Evolutionary conservation across 2,113 vertebrate species (phyloP).

Genomic region (Odocoileus hemionus): DNA sequence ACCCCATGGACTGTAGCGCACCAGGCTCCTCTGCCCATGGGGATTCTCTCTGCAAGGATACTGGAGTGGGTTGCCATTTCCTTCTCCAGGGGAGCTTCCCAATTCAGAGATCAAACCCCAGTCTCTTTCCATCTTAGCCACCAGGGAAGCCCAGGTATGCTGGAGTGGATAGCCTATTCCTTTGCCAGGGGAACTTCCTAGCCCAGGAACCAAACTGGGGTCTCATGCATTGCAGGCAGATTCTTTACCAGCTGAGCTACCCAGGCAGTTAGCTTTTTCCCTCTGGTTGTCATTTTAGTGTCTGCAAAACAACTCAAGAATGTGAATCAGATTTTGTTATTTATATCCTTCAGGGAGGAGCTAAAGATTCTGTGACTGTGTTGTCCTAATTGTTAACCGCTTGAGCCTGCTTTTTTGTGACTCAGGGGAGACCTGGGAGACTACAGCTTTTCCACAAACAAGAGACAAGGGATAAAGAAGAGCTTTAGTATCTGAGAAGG

Average conservation of each 20-base stretch:
- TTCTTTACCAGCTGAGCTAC: background rate
- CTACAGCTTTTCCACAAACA: background rate
- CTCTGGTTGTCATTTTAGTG: background rate
- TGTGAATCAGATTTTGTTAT: background rate
- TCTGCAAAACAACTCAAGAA: background rate
- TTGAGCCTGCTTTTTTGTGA: too few species aligned
- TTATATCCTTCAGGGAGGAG: background rate
- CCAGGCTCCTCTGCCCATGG: background rate
- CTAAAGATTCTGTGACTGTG: background rate
- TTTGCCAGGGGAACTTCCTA: background rate
- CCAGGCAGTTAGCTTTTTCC: background rate
- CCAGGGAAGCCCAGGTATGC: background rate
- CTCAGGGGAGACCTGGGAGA: background rate
- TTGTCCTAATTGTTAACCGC: background rate
- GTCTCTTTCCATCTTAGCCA: background rate
- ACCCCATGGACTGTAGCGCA: background rate
- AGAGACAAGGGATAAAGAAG: background rate
- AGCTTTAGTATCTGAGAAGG: background rate
- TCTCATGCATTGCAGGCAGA: background rate
- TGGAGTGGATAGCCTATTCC: background rate
- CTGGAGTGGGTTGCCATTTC: background rate
- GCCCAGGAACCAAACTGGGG: background rate
- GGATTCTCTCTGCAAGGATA: background rate
- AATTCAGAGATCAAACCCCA: background rate
- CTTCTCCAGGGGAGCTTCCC: background rate